Conservation (phyloP, 2,888 invertebrate species). For the Drosophila barbarae region DNA sequence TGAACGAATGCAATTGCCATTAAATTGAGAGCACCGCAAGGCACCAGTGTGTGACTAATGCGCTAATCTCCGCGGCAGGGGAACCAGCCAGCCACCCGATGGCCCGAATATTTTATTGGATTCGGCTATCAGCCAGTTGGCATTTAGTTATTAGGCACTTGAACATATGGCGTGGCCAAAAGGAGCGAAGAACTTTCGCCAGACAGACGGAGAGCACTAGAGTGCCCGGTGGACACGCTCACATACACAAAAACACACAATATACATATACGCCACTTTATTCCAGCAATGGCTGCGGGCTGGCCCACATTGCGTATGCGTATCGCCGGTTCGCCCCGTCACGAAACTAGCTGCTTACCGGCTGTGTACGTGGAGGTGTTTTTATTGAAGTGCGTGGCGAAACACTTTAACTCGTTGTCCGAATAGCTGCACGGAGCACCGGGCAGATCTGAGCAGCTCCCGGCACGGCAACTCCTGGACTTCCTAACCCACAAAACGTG, state of each 20-base stretch:
- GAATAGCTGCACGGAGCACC: slow-evolving; percentile 42
- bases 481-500: slow-evolving; percentile 35
- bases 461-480: slow-evolving; percentile 38
- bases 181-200: slow-evolving; percentile 26
- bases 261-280: slow-evolving; percentile 38
- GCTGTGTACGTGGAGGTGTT: slow-evolving; percentile 63
- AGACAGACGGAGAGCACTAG: slow-evolving; percentile 41
- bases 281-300: slow-evolving; percentile 5
- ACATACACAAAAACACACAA: slow-evolving; percentile 19
- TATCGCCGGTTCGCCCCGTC: slow-evolving; percentile 60
- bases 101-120: slow-evolving; percentile 55
- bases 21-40: slow-evolving; percentile 49
- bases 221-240: slow-evolving; percentile 49
- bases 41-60: slow-evolving; percentile 56
- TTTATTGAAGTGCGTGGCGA: slow-evolving; percentile 75
- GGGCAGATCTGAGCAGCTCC: slow-evolving; percentile 26
- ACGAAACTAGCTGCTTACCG: slow-evolving; percentile 57
- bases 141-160: slow-evolving; percentile 64
- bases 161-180: slow-evolving; percentile 53
- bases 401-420: slow-evolving; percentile 68
- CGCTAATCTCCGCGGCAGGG: slow-evolving; percentile 34
- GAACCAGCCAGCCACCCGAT: slow-evolving; percentile 34
- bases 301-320: slow-evolving; percentile 64
- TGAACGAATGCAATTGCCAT: slow-evolving; percentile 59
- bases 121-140: slow-evolving; percentile 44